Evolutionary conservation across 2,113 vertebrate genomes (phyloP).

Genomic region (Apodemus speciosus): DNA sequence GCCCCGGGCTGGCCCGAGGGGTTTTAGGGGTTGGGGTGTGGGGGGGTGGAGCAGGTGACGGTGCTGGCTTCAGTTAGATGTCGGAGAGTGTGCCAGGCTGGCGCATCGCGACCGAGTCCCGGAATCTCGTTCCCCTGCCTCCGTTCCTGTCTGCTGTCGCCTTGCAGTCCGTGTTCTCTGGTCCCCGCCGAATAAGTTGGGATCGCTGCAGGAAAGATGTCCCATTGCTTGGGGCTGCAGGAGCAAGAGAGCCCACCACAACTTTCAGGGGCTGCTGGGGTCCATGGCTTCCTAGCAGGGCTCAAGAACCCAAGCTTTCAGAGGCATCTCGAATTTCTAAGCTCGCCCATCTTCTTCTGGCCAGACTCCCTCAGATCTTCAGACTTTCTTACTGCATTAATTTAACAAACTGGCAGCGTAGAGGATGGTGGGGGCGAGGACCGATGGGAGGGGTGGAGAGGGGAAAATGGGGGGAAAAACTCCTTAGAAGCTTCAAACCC

Average conservation of each 20-base stretch:
- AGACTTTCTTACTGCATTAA: constrained; percentile 97
- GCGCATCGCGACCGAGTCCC: constrained; percentile 81
- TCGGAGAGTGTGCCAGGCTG: constrained; percentile 83
- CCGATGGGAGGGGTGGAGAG: not conserved
- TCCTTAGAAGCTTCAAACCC: constrained; percentile 88
- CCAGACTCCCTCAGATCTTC: constrained; percentile 83
- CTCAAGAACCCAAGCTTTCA: constrained; percentile 68
- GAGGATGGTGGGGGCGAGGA: not conserved
- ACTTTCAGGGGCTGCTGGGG: constrained; percentile 86
- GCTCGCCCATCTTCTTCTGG: constrained; percentile 81
- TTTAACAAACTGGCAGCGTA: constrained; percentile 95
- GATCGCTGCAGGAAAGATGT: constrained; percentile 89
- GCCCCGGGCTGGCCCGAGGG: constrained; percentile 70
- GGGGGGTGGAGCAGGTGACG: not conserved
- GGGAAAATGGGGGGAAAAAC: constrained; percentile 81
- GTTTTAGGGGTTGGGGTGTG: not conserved
- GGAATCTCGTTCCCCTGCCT: constrained; percentile 81
- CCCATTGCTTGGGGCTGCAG: constrained; percentile 93
- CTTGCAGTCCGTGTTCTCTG: constrained; percentile 82
- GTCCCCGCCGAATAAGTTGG: constrained; percentile 88
- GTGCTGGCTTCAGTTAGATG: constrained; percentile 85
- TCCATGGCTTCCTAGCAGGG: constrained; percentile 79
- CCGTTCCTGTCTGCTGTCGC: constrained; percentile 85
- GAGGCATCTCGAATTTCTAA: constrained; percentile 76
- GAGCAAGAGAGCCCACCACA: constrained; percentile 83